A percentile compares a stretch with the other conserved stretches of the same genome.
phyloP scores from a whole-genome alignment of 2,113 vertebrate genomes.

The Chrysemys picta region DNA sequence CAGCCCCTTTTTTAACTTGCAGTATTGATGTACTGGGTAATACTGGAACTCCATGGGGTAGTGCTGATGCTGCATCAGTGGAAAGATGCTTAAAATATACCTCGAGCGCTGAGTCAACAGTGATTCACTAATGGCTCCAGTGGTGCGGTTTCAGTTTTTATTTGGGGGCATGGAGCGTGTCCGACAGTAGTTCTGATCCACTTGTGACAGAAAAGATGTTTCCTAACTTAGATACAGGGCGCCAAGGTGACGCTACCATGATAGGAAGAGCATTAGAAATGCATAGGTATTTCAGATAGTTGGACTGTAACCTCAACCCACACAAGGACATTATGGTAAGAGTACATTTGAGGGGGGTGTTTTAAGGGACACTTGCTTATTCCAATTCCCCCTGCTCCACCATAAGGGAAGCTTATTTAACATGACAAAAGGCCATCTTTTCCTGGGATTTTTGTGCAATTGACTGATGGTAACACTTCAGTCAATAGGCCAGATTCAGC shows the following conservation, averaged over 20 bases:
- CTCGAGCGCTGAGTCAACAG: constrained; percentile 39
- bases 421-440: neutral
- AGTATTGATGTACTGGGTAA: constrained; percentile 27
- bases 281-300: neutral
- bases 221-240: neutral
- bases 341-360: neutral
- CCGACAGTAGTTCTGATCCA: neutral
- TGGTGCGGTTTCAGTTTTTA: constrained; percentile 7
- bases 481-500: constrained; percentile 19
- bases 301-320: neutral
- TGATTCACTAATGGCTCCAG: constrained; percentile 4
- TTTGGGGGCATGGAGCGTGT: neutral
- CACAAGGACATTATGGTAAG: neutral
- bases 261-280: neutral
- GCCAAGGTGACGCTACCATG: neutral
- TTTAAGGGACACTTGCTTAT: neutral
- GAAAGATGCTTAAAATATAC: constrained; percentile 22
- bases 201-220: neutral
- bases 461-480: constrained; percentile 9
- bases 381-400: neutral
- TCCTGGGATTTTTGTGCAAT: neutral
- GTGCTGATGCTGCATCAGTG: neutral
- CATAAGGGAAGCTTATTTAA: constrained; percentile 14
- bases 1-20: constrained; percentile 5
- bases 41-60: neutral